These are phyloP conservation scores for Synergus umbraculus DNA, from an alignment of 2,888 invertebrate species.

Conservation along the genomic window DNA sequence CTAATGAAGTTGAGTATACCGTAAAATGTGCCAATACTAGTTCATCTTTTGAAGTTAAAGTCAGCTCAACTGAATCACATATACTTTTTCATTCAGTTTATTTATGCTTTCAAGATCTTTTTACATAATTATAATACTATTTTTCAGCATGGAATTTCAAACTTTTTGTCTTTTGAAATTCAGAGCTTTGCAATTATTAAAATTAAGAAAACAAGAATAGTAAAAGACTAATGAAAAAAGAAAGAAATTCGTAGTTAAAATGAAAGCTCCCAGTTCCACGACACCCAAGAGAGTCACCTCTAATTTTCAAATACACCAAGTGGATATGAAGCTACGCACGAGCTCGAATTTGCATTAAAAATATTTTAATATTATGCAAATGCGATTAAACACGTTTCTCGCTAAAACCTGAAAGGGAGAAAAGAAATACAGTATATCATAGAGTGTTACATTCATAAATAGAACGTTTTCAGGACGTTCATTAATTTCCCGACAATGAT, in stretches of 20 bases:
- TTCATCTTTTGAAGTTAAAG: too few species aligned
- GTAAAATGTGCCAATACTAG: too few species aligned
- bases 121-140: background rate
- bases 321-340: conserved; percentile 51
- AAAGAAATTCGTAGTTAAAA: conserved; percentile 48
- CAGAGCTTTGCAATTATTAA: background rate
- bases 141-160: background rate
- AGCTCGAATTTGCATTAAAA: conserved; percentile 65
- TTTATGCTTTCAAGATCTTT: background rate
- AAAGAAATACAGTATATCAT: conserved; percentile 1
- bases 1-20: background rate
- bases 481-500: background rate
- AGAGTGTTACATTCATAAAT: conserved; percentile 9
- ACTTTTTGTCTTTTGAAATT: background rate
- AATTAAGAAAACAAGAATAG: conserved; percentile 39
- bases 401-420: background rate
- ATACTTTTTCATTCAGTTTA: too few species aligned
- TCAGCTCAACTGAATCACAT: too few species aligned
- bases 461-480: background rate
- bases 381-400: conserved; percentile 67
- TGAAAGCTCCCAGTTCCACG: conserved; percentile 54
- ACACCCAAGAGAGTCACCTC: conserved; percentile 64
- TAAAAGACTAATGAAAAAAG: conserved; percentile 47
- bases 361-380: conserved; percentile 75
- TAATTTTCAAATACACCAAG: conserved; percentile 62